A percentile compares a stretch with the other conserved stretches of the same genome.
Evolutionary conservation across 2,888 invertebrate genomes (phyloP).

Genomic region (Eupithecia exiguata): DNA sequence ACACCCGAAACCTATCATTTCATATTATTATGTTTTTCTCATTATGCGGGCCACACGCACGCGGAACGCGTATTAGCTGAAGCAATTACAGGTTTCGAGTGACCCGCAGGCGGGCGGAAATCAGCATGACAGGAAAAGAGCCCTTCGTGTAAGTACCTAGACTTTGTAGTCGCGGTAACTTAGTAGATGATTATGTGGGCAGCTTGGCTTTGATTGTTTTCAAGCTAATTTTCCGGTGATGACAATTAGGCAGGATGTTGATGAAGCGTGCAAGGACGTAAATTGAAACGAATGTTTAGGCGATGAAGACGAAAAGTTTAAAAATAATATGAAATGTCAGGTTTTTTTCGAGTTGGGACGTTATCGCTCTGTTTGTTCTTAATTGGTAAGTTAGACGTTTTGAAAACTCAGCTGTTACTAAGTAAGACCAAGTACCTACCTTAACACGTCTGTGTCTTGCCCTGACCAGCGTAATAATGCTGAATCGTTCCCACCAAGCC

Average conservation of each 20-base stretch:
- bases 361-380: conserved; percentile 23
- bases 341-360: conserved; percentile 20
- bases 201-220: conserved; percentile 9
- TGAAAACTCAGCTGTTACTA: background rate
- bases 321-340: conserved; percentile 37
- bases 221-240: conserved; percentile 39
- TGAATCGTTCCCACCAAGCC: no score
- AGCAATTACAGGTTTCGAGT: no score
- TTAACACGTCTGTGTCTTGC: no score
- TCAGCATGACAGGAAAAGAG: no score
- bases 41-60: no score
- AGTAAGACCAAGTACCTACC: background rate
- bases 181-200: background rate
- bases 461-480: background rate
- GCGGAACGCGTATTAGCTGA: no score
- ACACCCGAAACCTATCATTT: no score
- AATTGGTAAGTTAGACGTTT: conserved; percentile 30
- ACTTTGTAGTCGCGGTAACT: background rate
- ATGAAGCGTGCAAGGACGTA: conserved; percentile 32
- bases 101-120: no score
- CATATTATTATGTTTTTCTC: no score
- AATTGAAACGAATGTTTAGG: conserved; percentile 24
- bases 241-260: conserved; percentile 28
- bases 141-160: no score
- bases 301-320: conserved; percentile 17